These are phyloP conservation scores for Dynastes maya DNA, from an alignment of 2,888 invertebrate genomes.

Conservation along the genomic window DNA sequence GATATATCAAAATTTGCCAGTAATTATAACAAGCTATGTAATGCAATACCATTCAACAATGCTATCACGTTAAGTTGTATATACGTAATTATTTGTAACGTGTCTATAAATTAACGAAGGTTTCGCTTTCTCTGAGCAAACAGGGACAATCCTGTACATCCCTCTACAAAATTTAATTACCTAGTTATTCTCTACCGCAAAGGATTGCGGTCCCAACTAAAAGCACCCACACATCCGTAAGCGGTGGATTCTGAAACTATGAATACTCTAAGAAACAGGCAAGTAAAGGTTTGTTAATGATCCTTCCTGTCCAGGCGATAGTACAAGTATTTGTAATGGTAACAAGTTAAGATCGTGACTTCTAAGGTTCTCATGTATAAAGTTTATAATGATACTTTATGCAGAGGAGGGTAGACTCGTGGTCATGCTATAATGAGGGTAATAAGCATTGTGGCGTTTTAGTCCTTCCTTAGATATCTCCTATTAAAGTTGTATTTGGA, in stretches of 20 bases:
- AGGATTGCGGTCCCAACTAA: background rate
- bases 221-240: no score
- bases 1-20: no score
- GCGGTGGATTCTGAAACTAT: background rate
- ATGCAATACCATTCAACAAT: no score
- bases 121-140: background rate
- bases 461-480: no score
- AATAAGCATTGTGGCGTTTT: no score
- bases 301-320: background rate
- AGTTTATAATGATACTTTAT: no score
- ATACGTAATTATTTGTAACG: background rate
- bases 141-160: background rate
- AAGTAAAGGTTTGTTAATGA: conserved; percentile 13
- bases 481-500: no score
- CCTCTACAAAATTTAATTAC: conserved; percentile 11
- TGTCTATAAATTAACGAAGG: no score
- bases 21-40: no score
- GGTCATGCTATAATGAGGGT: no score
- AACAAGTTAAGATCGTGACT: background rate
- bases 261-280: background rate
- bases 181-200: background rate
- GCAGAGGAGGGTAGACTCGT: no score
- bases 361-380: no score
- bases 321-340: background rate
- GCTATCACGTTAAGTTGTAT: background rate